phyloP scores from a whole-genome alignment of 2,113 vertebrate species.

The Neodontobutis hainanensis region DNA sequence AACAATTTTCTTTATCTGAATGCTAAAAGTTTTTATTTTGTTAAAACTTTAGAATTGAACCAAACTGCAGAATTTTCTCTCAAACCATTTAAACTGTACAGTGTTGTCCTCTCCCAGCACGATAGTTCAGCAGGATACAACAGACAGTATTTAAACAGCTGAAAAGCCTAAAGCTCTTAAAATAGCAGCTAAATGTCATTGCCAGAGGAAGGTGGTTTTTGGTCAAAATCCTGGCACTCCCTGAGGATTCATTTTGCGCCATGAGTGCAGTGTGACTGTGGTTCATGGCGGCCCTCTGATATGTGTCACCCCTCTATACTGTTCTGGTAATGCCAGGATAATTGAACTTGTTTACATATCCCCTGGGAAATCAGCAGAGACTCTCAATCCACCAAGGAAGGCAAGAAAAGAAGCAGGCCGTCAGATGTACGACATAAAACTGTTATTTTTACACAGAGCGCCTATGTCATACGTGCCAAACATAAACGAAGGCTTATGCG shows the following conservation, averaged over 20 bases:
- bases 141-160: not conserved
- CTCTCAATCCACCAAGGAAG: slow-evolving; percentile 65
- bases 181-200: slow-evolving; percentile 30
- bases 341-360: slow-evolving; percentile 79
- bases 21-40: too few species aligned
- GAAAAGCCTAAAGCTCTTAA: slow-evolving; percentile 17
- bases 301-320: slow-evolving; percentile 62
- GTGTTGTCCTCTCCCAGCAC: too few species aligned
- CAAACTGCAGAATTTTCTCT: too few species aligned
- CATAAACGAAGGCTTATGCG: slow-evolving; percentile 46
- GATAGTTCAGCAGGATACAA: not conserved
- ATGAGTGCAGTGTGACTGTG: slow-evolving; percentile 17
- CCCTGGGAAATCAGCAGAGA: slow-evolving; percentile 74
- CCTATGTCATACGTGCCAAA: slow-evolving; percentile 43
- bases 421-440: slow-evolving; percentile 26
- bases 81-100: too few species aligned
- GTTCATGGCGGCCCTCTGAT: slow-evolving; percentile 46
- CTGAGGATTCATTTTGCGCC: slow-evolving; percentile 36
- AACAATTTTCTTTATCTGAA: too few species aligned
- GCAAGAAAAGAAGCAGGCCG: slow-evolving; percentile 39
- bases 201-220: not conserved
- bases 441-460: slow-evolving; percentile 40
- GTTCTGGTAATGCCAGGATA: slow-evolving; percentile 66
- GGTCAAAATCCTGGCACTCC: slow-evolving; percentile 7
- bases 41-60: too few species aligned